Conservation (phyloP, 2,888 invertebrate genomes). For the Drosophila pseudotalamancana region DNA sequence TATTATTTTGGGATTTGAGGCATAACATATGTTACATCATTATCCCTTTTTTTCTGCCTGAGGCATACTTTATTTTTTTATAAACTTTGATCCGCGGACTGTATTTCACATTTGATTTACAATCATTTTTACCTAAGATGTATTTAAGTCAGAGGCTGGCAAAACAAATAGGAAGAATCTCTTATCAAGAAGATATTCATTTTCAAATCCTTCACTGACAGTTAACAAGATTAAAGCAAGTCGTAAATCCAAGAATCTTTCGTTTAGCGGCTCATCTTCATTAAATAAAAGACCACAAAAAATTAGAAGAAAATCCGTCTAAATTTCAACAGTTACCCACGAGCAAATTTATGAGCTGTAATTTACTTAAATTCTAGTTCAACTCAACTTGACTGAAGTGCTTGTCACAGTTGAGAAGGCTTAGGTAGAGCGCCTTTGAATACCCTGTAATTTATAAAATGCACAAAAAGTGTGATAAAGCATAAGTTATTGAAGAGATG, state of each 20-base stretch:
- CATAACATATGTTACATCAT: constrained; percentile 51
- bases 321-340: constrained; percentile 1
- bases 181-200: too few species aligned
- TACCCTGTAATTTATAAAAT: too few species aligned
- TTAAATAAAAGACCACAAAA: constrained; percentile 2
- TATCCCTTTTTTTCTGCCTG: constrained; percentile 48
- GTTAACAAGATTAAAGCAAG: neutral
- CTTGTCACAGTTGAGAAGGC: neutral
- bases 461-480: too few species aligned
- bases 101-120: neutral
- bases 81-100: constrained; percentile 7
- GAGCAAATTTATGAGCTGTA: constrained; percentile 29
- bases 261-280: constrained; percentile 7
- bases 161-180: too few species aligned
- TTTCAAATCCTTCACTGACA: neutral
- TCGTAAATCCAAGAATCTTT: neutral
- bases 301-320: neutral
- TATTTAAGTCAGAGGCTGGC: too few species aligned
- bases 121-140: too few species aligned
- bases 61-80: neutral
- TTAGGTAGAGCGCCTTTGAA: too few species aligned
- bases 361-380: constrained; percentile 45
- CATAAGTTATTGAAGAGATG: too few species aligned
- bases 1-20: constrained; percentile 20
- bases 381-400: constrained; percentile 25